A percentile compares a stretch with the other conserved stretches of the same genome.
Conservation (phyloP, 2,888 invertebrate genomes). For the Nudaria mundana region DNA sequence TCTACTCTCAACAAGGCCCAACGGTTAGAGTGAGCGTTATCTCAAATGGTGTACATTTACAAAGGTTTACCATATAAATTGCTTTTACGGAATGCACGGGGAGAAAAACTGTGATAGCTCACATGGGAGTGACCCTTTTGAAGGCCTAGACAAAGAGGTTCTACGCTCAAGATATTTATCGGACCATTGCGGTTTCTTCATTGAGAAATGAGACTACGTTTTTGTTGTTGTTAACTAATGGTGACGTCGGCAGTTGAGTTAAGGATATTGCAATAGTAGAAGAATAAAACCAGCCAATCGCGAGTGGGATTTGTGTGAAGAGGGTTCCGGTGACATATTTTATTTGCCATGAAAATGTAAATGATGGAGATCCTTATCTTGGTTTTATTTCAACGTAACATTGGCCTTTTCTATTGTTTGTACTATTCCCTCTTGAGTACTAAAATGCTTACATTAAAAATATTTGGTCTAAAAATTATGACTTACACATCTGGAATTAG, state of each 20-base stretch:
- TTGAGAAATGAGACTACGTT: conserved; percentile 13
- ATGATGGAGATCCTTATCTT: too few species aligned
- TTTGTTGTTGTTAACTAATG: conserved; percentile 9
- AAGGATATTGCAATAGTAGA: not conserved
- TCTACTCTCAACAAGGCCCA: conserved; percentile 25
- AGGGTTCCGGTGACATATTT: too few species aligned
- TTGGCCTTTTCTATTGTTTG: too few species aligned
- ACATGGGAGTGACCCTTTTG: conserved; percentile 49
- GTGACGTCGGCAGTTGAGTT: not conserved
- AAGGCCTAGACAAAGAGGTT: conserved; percentile 27
- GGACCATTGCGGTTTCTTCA: conserved; percentile 25
- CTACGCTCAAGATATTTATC: conserved; percentile 29
- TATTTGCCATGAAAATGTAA: too few species aligned
- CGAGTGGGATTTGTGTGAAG: not conserved
- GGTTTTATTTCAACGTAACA: too few species aligned
- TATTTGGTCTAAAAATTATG: too few species aligned
- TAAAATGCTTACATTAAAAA: too few species aligned
- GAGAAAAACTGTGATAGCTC: conserved; percentile 52
- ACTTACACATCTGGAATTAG: too few species aligned
- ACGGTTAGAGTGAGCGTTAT: conserved; percentile 38
- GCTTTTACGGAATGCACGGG: conserved; percentile 54
- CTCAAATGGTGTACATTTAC: conserved; percentile 50
- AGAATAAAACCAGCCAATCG: not conserved
- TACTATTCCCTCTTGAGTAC: too few species aligned
- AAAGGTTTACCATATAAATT: conserved; percentile 66